Conservation (phyloP, 2,113 vertebrate species). For the Ailuropoda melanoleuca region DNA sequence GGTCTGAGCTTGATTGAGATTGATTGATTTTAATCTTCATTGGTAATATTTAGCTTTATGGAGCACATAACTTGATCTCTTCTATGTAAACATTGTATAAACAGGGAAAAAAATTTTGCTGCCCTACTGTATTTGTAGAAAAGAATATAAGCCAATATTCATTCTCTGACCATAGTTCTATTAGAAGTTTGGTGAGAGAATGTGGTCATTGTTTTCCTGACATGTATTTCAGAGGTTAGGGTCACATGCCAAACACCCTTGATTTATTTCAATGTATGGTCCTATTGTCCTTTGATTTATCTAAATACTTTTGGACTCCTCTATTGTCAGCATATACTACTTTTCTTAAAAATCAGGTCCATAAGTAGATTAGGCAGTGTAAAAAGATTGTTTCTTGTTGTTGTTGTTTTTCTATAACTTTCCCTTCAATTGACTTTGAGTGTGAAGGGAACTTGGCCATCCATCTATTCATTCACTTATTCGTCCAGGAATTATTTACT, state of each 20-base stretch:
- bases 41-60: neutral
- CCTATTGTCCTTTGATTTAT: conserved; percentile 29
- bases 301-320: neutral
- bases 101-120: conserved; percentile 10
- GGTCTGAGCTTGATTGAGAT: conserved; percentile 22
- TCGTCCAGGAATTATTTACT: neutral
- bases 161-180: neutral
- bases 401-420: neutral
- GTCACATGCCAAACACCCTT: neutral
- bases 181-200: conserved; percentile 34
- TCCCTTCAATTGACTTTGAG: neutral
- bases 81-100: conserved; percentile 28
- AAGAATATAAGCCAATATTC: neutral
- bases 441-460: neutral
- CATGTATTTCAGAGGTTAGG: neutral
- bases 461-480: neutral
- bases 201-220: conserved; percentile 1
- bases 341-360: conserved; percentile 34
- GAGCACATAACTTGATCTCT: conserved; percentile 30
- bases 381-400: conserved; percentile 11
- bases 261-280: conserved; percentile 6
- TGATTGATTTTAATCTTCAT: conserved; percentile 43
- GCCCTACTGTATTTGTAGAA: neutral
- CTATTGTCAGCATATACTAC: neutral
- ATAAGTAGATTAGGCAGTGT: neutral